Evolutionary conservation across 2,113 vertebrate species (phyloP).

Genomic region (Numenius arquata): DNA sequence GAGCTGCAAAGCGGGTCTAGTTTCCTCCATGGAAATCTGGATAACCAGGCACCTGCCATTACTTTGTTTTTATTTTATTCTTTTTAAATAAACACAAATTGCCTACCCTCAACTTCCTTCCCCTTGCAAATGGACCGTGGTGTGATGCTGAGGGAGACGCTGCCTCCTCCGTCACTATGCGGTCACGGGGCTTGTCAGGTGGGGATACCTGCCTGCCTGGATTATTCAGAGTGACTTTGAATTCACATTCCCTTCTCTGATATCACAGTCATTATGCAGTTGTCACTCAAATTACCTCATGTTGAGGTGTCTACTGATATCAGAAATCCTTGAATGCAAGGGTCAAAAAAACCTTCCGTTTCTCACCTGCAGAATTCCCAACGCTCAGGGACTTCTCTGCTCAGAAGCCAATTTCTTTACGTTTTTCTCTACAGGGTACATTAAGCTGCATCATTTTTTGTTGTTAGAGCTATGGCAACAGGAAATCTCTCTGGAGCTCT

Average conservation of each 20-base stretch:
- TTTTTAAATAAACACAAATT: neutral
- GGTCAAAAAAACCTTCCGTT: neutral
- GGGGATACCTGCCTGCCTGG: neutral
- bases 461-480: neutral
- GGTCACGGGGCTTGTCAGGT: neutral
- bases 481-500: neutral
- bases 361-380: neutral
- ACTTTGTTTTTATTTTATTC: neutral
- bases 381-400: neutral
- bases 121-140: neutral
- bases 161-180: accelerated
- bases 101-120: neutral
- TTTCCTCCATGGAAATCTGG: neutral
- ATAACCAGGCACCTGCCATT: neutral
- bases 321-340: neutral
- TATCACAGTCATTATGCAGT: neutral
- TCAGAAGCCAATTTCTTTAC: neutral
- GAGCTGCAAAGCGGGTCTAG: neutral
- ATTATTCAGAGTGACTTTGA: neutral
- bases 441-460: neutral
- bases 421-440: neutral
- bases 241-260: neutral
- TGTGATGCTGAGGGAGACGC: neutral
- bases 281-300: neutral
- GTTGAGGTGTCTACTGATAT: neutral